Percentiles rank a stretch among this genome's conserved stretches.
These are phyloP conservation scores for Cremastinae sp. DNA, from an alignment of 2,888 invertebrate genomes.

Conservation along the genomic window DNA sequence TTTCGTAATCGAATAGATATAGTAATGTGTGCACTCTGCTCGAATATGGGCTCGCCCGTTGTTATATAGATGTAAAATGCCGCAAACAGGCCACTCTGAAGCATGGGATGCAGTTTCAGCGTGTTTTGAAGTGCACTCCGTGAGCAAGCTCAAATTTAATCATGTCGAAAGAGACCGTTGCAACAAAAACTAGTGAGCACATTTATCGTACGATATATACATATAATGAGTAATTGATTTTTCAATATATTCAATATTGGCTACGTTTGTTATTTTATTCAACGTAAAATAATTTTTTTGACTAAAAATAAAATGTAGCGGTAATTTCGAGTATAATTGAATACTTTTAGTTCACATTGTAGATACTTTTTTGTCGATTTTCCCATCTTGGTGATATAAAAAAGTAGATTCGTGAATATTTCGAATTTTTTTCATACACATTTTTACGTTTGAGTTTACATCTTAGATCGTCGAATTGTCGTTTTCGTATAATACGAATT, in stretches of 20 bases:
- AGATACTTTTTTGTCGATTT: too few relatives aligned
- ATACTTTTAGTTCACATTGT: too few relatives aligned
- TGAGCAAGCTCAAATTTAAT: constrained; percentile 55
- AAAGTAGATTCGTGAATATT: too few relatives aligned
- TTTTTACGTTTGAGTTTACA: neutral
- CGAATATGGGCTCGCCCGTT: too few relatives aligned
- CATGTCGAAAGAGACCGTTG: constrained; percentile 29
- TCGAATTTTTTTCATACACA: neutral
- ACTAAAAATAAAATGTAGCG: constrained; percentile 1
- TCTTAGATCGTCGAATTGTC: neutral
- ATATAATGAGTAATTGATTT: too few relatives aligned
- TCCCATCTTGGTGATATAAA: too few relatives aligned
- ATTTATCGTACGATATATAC: constrained; percentile 17
- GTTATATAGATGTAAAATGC: neutral
- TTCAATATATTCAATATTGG: constrained; percentile 17
- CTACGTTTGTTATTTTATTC: neutral
- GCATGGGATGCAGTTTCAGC: constrained; percentile 14
- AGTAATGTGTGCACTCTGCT: neutral
- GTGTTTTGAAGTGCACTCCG: constrained; percentile 61
- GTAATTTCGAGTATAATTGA: too few relatives aligned
- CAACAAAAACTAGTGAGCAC: constrained; percentile 21
- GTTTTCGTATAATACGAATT: neutral
- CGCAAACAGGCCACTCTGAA: constrained; percentile 8
- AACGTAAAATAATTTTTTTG: neutral
- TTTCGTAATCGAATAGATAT: too few relatives aligned